A percentile compares a stretch with the other conserved stretches of the same genome.
These are phyloP conservation scores for Amblyornis subalaris DNA, from an alignment of 2,113 vertebrate genomes.

Conservation along the genomic window DNA sequence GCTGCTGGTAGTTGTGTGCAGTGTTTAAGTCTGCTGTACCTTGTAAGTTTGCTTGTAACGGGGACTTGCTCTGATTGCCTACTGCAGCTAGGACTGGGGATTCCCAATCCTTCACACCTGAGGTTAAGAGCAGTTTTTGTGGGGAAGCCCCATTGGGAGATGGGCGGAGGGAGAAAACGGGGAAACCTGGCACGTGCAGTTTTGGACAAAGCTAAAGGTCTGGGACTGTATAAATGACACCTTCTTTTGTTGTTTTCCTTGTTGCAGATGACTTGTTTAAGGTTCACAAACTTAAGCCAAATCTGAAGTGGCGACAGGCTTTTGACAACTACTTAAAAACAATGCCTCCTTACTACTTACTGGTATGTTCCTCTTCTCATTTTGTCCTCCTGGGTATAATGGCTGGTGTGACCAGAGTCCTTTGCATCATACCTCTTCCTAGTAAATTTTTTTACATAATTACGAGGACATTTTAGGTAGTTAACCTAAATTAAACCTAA, in stretches of 20 bases:
- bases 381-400: neutral
- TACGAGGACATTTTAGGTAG: neutral
- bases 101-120: slow-evolving; percentile 11
- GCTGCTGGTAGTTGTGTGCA: neutral
- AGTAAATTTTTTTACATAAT: neutral
- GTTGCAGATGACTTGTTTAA: slow-evolving; percentile 85
- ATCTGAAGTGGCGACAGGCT: slow-evolving; percentile 82
- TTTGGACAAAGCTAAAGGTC: neutral
- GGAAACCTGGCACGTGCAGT: neutral
- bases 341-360: slow-evolving; percentile 82
- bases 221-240: neutral
- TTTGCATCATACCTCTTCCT: slow-evolving; percentile 33
- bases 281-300: slow-evolving; percentile 85
- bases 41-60: neutral
- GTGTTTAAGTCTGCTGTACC: neutral
- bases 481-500: neutral
- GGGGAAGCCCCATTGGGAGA: slow-evolving; percentile 20
- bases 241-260: slow-evolving; percentile 56
- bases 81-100: slow-evolving; percentile 31
- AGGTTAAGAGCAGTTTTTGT: slow-evolving; percentile 39
- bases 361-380: slow-evolving; percentile 71
- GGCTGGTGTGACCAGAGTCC: slow-evolving; percentile 6
- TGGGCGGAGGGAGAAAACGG: neutral
- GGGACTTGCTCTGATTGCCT: neutral
- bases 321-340: slow-evolving; percentile 86